Base-by-base conservation (phyloP, 2,797 vertebrate genomes). In the Furcifer pardalis region DNA sequence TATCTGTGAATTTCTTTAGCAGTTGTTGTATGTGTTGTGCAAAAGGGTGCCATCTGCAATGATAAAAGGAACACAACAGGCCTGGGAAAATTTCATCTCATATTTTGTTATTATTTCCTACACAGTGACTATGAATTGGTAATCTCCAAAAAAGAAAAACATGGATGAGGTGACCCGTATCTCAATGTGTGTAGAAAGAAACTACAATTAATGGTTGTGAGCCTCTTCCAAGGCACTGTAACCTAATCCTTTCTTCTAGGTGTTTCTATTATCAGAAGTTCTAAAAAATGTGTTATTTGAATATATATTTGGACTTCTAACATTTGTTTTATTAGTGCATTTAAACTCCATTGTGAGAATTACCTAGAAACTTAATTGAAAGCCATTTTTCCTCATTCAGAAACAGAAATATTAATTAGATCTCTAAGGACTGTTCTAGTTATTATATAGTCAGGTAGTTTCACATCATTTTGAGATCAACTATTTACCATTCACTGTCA, bases 381-480 rank as follows among this genome's bases (percentile, higher is more conserved):
- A 35, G 19, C 17, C 37, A 60, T 32, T 73, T 71, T 40, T 21
- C 8, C 30, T 35, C 59, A 74, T 12, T 75, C 27, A 73, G 88
- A 21, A 59, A n/a, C 1, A 81, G 40, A 80, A 49, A 66, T 66
- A 66, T 66, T 89, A 92, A 84, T 74, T 7, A 89, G 88, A 89
- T 85, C 87, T 90, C 85, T 40, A 69, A 84, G 75, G 71, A 81
- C 44, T 40, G 30, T 15, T 75, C 30, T 25, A 63, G 40, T 63
- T 63, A 30, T 4, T 30, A 7, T 79, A 60, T 56, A 49, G 5
- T 12, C 89, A 82, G 0, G 0, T 0, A 27, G 83, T 52, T n/a
- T 66, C 76, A 12, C 10, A 9, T 25, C 46, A 75, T 65, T 82
- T 69, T 71, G 52, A 79, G 82, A 77, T 30, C 25, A 19, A 15